Base-by-base conservation (phyloP, 2,888 invertebrate genomes). In the Apotomis betuletana region DNA sequence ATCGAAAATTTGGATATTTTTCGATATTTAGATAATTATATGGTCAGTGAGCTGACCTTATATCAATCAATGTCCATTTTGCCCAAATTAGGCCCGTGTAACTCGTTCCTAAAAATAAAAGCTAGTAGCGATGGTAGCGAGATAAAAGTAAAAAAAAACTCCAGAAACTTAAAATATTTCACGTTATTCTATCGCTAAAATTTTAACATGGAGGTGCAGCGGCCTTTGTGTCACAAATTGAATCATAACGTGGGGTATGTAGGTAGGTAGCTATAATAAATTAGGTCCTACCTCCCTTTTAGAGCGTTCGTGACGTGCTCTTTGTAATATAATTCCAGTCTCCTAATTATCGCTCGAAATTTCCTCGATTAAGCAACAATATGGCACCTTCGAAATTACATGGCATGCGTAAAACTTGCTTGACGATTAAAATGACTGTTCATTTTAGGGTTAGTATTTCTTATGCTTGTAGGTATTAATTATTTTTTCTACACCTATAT, bases 201-300 rank as follows among this genome's bases (percentile, higher is more conserved):
- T 71, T 62, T 72, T 52, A 36, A 58, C 67, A 52, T 58, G 58
- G 67, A 72, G 71, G 44, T 67, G 67, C 67, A 72, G 41, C 58
- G 75, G 74, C 85, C 83, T 86, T 86, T 87, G 84, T 85, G 80
- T 79, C 75, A 74, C 74, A 87, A 88, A 89, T 89, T 88, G 87
- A 88, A 88, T 89, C 84, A 87, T 81, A 84, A 74, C 71, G 75
- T 79, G 77, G 83, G 81, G 78, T 80, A 82, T 82, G 83, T 85
- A 86, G 65, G 65, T 75, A 71, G 67, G 74, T 86, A 86, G 86
- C 84, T 86, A 86, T 84, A 81, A 80, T 81, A 86, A 85, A 85
- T 85, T 85, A 85, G 81, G 68, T 80, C 82, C 78, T 83, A 83
- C 83, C 84, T 86, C 81, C 83, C 82, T 84, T 82, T 82, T 80